Evolutionary conservation across 2,888 invertebrate genomes (phyloP), one percentile per base, ranked within the genome.

Genomic region (Scaptomyza flava): DNA sequence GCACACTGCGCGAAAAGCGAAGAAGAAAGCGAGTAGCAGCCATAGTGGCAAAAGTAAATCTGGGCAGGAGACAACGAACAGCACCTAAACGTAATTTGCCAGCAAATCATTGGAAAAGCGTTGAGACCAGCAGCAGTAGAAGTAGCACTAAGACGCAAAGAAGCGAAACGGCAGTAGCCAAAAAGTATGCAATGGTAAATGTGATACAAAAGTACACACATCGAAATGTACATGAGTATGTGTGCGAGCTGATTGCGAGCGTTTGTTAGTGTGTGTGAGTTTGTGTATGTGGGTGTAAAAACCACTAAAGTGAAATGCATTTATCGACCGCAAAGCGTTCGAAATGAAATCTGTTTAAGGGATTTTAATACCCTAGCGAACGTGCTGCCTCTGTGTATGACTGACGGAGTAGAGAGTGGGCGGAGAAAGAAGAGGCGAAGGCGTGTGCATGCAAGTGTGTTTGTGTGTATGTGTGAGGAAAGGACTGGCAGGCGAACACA

Each of bases 341-440:
- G 83, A 84, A 89, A 90, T 88, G 89, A 89, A 84, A 90, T 90
- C 89, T 82, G 82, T 84, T 90, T 89, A 88, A 89, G 79, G 81
- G 90, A 90, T 89, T 90, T 89, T 90, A 85, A 89, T 88, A 86
- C 88, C 76, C 81, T 64, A 53, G 78, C 67, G 63, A 80, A 87
- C 88, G 81, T 87, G 83, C 85, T 81, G 81, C 77, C 77, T 41
- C 41, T 47, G 45, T 52, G 46, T 41, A 42, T 46, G 58, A 43
- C n/a, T 61, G 45, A 43, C 45, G 38, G 3, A n/a, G 12, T 20
- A 33, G 11, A 38, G 38, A 4, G 38, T 41, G 9, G 8, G 3
- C 8, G 14, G 38, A 38, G 8, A 14, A 17, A 38, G 14, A 7
- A 36, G 27, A 36, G 20, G 41, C 12, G 27, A n/a, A 45, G 36